A percentile compares a stretch with the other conserved stretches of the same genome.
phyloP scores from a whole-genome alignment of 2,888 invertebrate species.

The Sinodicranocentrus sp. region DNA sequence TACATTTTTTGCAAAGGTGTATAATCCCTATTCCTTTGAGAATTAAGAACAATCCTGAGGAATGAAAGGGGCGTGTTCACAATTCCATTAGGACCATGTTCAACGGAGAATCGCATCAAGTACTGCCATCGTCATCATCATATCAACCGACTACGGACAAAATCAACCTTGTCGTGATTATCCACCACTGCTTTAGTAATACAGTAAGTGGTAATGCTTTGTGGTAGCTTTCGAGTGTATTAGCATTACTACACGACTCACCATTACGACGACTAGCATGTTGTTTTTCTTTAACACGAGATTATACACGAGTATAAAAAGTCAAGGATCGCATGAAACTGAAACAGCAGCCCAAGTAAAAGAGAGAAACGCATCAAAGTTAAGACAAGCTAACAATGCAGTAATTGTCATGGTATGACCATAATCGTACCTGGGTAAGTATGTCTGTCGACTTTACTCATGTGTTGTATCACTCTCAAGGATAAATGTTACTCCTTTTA shows the following conservation, averaged over 20 bases:
- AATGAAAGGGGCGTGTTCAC: conserved; percentile 8
- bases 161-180: conserved; percentile 12
- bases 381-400: background rate
- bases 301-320: no score
- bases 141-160: no score
- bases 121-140: background rate
- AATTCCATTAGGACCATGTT: conserved; percentile 7
- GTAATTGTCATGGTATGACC: conserved; percentile 1
- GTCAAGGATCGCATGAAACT: no score
- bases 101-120: background rate
- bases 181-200: background rate
- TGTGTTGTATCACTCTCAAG: no score
- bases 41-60: conserved; percentile 18
- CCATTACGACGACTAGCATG: no score
- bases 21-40: background rate
- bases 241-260: no score
- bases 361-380: background rate
- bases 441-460: no score
- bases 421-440: background rate
- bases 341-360: no score
- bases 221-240: no score
- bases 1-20: background rate
- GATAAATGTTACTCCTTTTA: no score
- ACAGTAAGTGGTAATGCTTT: background rate
- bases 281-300: no score